These are phyloP conservation scores for Ianthella basta DNA, from an alignment of 37 sponge, comb jelly and placozoan genomes.

Conservation along the genomic window DNA sequence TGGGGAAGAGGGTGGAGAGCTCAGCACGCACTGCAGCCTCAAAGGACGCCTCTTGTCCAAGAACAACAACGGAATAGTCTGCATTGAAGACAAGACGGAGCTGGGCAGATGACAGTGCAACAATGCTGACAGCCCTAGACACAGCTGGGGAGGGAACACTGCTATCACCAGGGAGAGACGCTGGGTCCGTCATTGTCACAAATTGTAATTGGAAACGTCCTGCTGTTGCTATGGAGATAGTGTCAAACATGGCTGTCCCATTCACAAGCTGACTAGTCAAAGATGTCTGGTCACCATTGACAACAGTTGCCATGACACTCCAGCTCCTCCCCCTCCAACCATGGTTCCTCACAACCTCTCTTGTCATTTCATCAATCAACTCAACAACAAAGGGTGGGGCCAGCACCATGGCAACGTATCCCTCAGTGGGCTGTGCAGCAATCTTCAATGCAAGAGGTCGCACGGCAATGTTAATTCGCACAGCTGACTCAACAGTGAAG, in stretches of 20 bases:
- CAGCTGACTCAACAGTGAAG: slow-evolving; percentile 23
- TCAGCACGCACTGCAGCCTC: no score
- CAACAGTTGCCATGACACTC: slow-evolving; percentile 26
- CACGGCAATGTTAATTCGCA: slow-evolving; percentile 13
- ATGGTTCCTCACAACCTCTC: slow-evolving; percentile 42
- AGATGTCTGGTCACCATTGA: background rate
- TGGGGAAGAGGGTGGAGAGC: no score
- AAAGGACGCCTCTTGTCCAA: no score
- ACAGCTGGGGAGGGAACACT: slow-evolving; percentile 17
- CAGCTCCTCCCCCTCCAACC: slow-evolving; percentile 71
- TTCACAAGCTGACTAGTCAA: slow-evolving; percentile 27
- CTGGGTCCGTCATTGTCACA: slow-evolving; percentile 40
- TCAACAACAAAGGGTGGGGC: slow-evolving; percentile 46
- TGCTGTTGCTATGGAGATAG: slow-evolving; percentile 16
- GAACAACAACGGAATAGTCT: no score
- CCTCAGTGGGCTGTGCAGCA: slow-evolving; percentile 39
- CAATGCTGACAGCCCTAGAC: background rate
- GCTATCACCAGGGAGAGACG: background rate
- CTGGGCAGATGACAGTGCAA: no score
- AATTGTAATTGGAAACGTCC: slow-evolving; percentile 40
- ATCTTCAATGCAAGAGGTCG: slow-evolving; percentile 41
- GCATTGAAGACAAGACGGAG: no score
- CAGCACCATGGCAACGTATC: slow-evolving; percentile 53
- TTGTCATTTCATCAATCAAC: slow-evolving; percentile 39
- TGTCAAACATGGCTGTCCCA: slow-evolving; percentile 55